Evolutionary conservation across 2,113 vertebrate species (phyloP), one percentile per base, ranked within the genome.

Genomic region (Mellivora capensis): DNA sequence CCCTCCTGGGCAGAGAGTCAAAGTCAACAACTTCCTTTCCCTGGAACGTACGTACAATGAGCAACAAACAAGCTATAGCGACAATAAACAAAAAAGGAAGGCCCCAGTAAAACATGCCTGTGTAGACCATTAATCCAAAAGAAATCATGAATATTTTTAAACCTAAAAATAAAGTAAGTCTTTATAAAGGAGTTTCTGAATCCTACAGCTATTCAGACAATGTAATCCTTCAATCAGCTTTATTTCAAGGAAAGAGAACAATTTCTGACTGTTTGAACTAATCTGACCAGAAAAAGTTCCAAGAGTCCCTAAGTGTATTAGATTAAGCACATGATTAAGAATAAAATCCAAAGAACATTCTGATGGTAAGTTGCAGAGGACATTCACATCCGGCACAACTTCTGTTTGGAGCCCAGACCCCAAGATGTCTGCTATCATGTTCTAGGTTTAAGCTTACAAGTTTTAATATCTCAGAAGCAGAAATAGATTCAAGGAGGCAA

Each of bases 171-270:
- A 86, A 95, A 97, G 61, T 76, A 94, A 97, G 89, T 96, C 85
- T 96, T 97, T 96, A 96, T 94, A 87, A 87, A 95, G 57, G 83
- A 94, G 90, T 88, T 93, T 87, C 92, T 85, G 94, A 85, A 86
- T 94, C 83, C 90, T 96, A 76, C 90, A 96, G 95, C 69, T 94
- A 90, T 91, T 67, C 93, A 97, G 82, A 93, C 93, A 95, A 76
- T 62, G 42, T 97, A 98, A 97, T 97, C 98, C 97, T 97, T 91
- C 91, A 95, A 96, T 86, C 93, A 96, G 97, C 98, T 98, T 97
- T 98, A 97, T 94, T 97, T 85, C 89, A 82, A 86, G 67, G 89
- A 71, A 93, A 83, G 89, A 93, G 96, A 96, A 98, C 96, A 97
- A 96, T 94, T 94, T 90, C 97, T 93, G 82, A 97, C 72, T 95